phyloP scores from a whole-genome alignment of 2,797 vertebrate genomes.

The Sardinella longiceps region DNA sequence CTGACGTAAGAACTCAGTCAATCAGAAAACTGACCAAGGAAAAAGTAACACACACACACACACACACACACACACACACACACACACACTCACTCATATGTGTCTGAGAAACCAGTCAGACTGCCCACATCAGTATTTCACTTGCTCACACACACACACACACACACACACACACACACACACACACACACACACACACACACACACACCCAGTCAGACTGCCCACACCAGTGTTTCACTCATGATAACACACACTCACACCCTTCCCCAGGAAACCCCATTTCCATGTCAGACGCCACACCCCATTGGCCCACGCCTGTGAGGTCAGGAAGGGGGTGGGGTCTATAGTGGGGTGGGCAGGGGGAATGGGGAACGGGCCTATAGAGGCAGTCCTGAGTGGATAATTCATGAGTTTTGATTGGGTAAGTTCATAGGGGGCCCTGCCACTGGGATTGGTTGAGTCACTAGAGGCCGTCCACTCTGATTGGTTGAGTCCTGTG shows the following conservation, averaged over 20 bases:
- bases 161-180: conserved; percentile 18
- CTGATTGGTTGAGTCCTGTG: too few species aligned
- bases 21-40: conserved; percentile 21
- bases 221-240: not conserved
- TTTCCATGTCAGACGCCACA: not conserved
- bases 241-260: not conserved
- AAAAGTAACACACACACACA: not conserved
- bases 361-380: conserved; percentile 19
- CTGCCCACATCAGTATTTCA: not conserved
- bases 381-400: conserved; percentile 68
- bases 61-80: not conserved
- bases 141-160: not conserved
- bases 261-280: not conserved
- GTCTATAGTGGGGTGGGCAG: not conserved
- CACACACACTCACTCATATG: not conserved
- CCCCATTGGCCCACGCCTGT: conserved; percentile 37
- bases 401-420: conserved; percentile 37
- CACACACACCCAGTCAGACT: conserved; percentile 13
- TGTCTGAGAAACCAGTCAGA: not conserved
- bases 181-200: not conserved
- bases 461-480: too few species aligned
- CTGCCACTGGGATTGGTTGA: too few species aligned
- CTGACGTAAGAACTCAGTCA: conserved; percentile 30
- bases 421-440: not conserved
- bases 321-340: not conserved